phyloP scores from a whole-genome alignment of 2,888 invertebrate species.

The Trachelus stipa region DNA sequence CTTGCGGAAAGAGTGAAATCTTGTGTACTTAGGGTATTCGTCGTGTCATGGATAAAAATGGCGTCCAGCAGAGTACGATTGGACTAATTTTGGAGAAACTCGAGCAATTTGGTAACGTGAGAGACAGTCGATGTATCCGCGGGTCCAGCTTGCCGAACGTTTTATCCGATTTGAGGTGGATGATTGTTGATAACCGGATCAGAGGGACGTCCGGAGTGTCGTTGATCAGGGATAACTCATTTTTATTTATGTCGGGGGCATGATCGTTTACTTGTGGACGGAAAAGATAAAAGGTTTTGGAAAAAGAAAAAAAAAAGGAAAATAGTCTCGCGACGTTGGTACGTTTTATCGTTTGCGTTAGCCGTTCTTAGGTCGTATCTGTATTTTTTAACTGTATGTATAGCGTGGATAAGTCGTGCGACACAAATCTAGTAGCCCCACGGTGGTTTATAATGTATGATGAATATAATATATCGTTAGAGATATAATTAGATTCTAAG shows the following conservation, averaged over 20 bases:
- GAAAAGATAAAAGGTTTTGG: background rate
- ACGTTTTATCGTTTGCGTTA: conserved; percentile 10
- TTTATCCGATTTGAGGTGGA: background rate
- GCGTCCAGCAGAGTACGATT: background rate
- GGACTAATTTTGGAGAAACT: background rate
- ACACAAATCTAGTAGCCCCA: background rate
- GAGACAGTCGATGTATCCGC: background rate
- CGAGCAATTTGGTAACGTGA: background rate
- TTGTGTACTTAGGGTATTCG: background rate
- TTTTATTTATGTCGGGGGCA: background rate
- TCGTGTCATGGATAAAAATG: background rate
- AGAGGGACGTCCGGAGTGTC: background rate
- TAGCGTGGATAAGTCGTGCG: background rate
- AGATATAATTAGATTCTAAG: conserved; percentile 40
- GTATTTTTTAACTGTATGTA: conserved; percentile 3
- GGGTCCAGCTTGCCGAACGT: background rate
- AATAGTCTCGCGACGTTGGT: background rate
- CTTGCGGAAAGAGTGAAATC: background rate
- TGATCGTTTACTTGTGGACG: background rate
- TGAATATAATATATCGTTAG: conserved; percentile 47
- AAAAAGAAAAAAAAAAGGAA: background rate
- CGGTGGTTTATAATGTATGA: conserved; percentile 44
- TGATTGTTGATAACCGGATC: background rate
- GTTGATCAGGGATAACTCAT: background rate
- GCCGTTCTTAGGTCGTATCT: conserved; percentile 7